Percentiles rank a stretch among this genome's conserved stretches.
Evolutionary conservation across 2,797 vertebrate genomes (phyloP).

Genomic region (Pachyuromys duprasi): DNA sequence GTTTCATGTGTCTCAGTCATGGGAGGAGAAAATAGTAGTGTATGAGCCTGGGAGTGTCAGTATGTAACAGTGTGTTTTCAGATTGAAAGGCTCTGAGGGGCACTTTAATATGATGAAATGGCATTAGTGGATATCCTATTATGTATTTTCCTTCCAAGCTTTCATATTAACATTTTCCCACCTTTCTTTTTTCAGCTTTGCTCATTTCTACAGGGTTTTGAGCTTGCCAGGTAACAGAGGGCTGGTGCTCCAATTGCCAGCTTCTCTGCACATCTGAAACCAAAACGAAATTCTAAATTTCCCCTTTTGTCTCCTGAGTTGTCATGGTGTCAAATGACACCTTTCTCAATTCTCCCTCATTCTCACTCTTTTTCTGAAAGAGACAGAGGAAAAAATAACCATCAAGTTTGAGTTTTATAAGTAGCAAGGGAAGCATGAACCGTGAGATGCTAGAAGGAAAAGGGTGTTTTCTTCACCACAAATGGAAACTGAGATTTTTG

Average conservation of each 20-base stretch:
- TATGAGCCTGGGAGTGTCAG: background rate
- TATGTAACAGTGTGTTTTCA: background rate
- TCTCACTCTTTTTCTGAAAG: slow-evolving; percentile 78
- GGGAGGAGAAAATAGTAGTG: no score
- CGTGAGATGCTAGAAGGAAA: slow-evolving; percentile 51
- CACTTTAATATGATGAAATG: slow-evolving; percentile 11
- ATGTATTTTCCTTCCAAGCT: slow-evolving; percentile 52
- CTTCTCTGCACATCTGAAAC: slow-evolving; percentile 64
- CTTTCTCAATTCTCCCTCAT: slow-evolving; percentile 80
- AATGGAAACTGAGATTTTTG: slow-evolving; percentile 71
- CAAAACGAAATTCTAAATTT: slow-evolving; percentile 74
- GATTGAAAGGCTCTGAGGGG: background rate
- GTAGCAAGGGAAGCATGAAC: slow-evolving; percentile 65
- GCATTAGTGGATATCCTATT: slow-evolving; percentile 31
- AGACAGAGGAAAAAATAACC: background rate
- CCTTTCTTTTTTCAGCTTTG: slow-evolving; percentile 63
- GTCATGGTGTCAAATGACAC: slow-evolving; percentile 84
- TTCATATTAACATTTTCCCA: slow-evolving; percentile 42
- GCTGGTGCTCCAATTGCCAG: slow-evolving; percentile 13
- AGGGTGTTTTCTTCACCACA: slow-evolving; percentile 56
- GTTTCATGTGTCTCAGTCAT: background rate
- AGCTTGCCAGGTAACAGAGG: slow-evolving; percentile 47
- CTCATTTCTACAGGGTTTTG: slow-evolving; percentile 3
- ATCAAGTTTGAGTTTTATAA: slow-evolving; percentile 67
- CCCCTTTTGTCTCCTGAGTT: slow-evolving; percentile 80